These are phyloP conservation scores for Amazona vittata DNA, from an alignment of 2,113 vertebrate species.

Conservation along the genomic window DNA sequence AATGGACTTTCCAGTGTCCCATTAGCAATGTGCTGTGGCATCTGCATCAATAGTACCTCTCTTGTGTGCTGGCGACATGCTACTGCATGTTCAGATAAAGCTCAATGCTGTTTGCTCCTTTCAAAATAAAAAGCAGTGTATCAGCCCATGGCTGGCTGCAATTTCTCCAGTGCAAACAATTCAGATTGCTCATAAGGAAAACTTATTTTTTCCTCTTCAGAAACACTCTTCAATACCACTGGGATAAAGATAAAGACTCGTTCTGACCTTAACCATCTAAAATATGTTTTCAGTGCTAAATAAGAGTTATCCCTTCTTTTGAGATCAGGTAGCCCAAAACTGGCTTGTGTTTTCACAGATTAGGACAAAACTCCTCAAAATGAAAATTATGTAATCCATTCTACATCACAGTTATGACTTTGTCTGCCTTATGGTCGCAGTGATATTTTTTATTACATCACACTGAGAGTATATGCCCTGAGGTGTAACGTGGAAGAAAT, in stretches of 20 bases:
- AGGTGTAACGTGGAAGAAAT: background rate
- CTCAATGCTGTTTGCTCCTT: background rate
- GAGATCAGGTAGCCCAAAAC: background rate
- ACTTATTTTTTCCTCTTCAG: background rate
- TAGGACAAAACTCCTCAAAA: background rate
- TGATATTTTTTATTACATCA: background rate
- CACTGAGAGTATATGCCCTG: background rate
- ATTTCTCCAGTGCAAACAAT: background rate
- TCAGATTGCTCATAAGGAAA: background rate
- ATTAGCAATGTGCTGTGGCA: accelerated
- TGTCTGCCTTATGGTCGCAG: background rate
- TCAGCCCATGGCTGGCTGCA: background rate
- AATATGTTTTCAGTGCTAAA: background rate
- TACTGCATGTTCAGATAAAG: background rate
- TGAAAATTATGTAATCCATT: background rate
- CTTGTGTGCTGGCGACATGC: background rate
- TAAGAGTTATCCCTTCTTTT: background rate
- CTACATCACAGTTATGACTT: background rate
- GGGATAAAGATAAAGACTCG: background rate
- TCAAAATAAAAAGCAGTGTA: background rate
- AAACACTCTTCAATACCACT: accelerated
- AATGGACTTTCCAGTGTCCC: background rate
- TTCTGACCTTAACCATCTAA: background rate
- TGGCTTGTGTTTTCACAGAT: background rate
- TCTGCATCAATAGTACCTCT: background rate